These are phyloP conservation scores for Antheraea assamensis DNA, from an alignment of 2,888 invertebrate genomes.

Conservation along the genomic window DNA sequence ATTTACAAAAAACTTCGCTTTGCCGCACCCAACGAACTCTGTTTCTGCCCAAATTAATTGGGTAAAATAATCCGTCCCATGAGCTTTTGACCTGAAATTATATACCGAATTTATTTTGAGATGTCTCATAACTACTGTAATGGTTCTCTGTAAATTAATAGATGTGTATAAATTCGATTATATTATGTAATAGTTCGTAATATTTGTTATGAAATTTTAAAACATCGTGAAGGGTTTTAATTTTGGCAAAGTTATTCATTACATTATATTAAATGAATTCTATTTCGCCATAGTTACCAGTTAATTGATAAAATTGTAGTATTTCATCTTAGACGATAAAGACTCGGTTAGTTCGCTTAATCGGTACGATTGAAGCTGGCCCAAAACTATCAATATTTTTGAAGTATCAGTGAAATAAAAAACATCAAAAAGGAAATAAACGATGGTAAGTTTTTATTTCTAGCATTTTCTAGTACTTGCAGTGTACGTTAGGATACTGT, in stretches of 20 bases:
- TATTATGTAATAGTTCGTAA: background rate
- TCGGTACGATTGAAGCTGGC: too few species aligned
- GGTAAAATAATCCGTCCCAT: conserved; percentile 59
- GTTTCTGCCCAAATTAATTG: conserved; percentile 75
- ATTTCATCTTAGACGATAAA: too few species aligned
- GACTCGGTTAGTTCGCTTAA: too few species aligned
- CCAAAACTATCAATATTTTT: too few species aligned
- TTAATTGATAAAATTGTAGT: too few species aligned
- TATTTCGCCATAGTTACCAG: too few species aligned
- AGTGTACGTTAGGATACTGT: background rate
- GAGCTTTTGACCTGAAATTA: conserved; percentile 51
- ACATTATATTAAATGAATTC: too few species aligned
- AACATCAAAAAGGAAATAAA: background rate
- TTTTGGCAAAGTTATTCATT: too few species aligned
- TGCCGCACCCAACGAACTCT: conserved; percentile 67
- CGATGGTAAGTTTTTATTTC: background rate
- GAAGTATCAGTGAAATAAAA: background rate
- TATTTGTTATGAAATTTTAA: background rate
- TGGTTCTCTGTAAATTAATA: background rate
- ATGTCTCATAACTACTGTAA: background rate
- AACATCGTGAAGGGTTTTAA: too few species aligned
- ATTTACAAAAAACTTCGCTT: conserved; percentile 65
- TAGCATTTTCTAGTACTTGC: background rate
- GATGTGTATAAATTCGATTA: background rate
- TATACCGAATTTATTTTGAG: conserved; percentile 15